Conservation (phyloP, 2,113 vertebrate genomes). For the Cephalophus harveyi region DNA sequence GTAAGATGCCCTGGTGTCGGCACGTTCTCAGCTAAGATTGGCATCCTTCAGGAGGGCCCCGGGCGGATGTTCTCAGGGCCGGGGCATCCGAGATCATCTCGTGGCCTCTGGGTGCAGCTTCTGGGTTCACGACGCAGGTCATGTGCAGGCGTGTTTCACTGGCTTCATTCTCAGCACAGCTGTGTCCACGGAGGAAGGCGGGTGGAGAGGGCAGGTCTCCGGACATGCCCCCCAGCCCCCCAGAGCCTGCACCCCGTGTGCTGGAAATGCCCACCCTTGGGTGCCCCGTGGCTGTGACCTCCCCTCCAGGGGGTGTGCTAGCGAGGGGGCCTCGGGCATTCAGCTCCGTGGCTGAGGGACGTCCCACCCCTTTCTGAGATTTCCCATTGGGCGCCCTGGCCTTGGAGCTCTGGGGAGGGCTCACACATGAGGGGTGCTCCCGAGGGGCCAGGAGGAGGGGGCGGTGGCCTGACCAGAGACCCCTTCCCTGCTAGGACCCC, state of each 20-base stretch:
- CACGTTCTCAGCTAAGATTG: neutral
- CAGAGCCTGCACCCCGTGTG: neutral
- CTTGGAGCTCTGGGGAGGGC: neutral
- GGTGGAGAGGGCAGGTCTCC: neutral
- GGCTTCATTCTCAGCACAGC: neutral
- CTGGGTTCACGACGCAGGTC: accelerated
- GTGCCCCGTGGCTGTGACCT: neutral
- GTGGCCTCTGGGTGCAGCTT: neutral
- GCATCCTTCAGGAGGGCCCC: neutral
- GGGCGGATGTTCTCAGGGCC: no score
- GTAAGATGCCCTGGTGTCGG: neutral
- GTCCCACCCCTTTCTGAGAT: neutral
- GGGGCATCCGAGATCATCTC: neutral
- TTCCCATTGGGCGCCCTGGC: neutral
- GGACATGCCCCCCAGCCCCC: no score
- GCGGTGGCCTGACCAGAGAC: neutral
- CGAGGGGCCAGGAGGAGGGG: neutral
- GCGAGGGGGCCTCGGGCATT: neutral
- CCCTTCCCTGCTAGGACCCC: neutral
- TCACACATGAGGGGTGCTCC: neutral
- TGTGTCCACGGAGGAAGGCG: neutral
- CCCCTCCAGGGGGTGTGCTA: neutral
- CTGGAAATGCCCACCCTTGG: neutral
- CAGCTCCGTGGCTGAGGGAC: neutral
- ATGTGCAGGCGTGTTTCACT: accelerated